Base-by-base conservation (phyloP, 2,113 vertebrate species). In the Galeopterus variegatus region DNA sequence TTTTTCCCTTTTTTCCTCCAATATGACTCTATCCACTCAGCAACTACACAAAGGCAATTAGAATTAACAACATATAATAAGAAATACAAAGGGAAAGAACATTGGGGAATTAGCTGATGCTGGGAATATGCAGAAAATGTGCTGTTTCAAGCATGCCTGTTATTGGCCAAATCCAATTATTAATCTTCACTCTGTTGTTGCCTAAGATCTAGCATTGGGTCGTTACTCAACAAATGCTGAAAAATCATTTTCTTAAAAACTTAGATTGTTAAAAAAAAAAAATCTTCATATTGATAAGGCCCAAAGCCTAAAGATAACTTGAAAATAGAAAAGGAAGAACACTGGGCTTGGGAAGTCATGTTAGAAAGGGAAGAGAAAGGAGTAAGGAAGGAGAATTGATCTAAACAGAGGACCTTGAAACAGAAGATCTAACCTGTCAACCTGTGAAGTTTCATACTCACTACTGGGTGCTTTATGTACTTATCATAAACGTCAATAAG, bases 61-160 rank as follows among this genome's bases (percentile, higher is more conserved):
- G 31, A 58, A 87, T 83, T 96, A 97, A 89, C 82, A 93, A 93
- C 62, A n/a, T 36, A 45, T 82, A 92, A 93, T 94, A 94, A 94
- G 86, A 97, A 86, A 93, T 62, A 96, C 82, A 93, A 93, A 96
- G 81, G 56, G 77, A 93, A 82, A 95, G 77, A 89, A 93, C 86
- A 85, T 0, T 64, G 54, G 54, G 76, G 18, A 95, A 94, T 82
- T 91, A 81, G 92, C 86, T 95, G 92, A 69, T 92, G 89, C n/a
- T 86, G 62, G 62, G 64, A 86, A 31, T 79, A 56, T 6, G 3
- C 31, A 73, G 79, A 88, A 60, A 96, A 97, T 45, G 58, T 77
- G 89, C 86, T 69, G 80, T 62, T 89, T 88, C 52, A 82, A 82
- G 65, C 89, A 50, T 21, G 89, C 45, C 60, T 69, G 26, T 92